Conservation (phyloP, 2,888 invertebrate genomes). For the Hydrotaea cyrtoneurina region DNA sequence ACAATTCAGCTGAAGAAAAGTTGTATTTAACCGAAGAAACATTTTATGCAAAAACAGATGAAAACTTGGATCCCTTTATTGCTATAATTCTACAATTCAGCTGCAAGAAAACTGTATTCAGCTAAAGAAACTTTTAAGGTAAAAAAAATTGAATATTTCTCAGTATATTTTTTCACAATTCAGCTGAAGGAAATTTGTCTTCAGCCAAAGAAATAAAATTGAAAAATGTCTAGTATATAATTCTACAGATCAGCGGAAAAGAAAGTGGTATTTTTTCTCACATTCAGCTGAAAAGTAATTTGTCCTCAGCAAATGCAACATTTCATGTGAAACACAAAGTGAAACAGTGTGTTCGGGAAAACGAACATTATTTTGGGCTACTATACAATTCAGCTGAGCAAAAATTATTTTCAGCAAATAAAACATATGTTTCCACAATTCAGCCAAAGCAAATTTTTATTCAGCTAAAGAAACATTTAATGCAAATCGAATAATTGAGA, state of each 20-base stretch:
- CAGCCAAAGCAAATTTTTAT: neutral
- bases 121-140: neutral
- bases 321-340: neutral
- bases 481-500: neutral
- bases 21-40: neutral
- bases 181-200: neutral
- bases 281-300: too few relatives aligned
- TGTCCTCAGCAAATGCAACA: too few relatives aligned
- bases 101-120: neutral
- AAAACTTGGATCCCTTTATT: too few relatives aligned
- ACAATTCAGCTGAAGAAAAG: neutral
- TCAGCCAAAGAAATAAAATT: neutral
- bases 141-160: neutral
- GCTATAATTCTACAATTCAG: too few relatives aligned
- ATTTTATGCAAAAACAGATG: neutral
- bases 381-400: neutral
- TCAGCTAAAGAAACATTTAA: neutral
- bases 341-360: too few relatives aligned
- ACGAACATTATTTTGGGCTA: too few relatives aligned
- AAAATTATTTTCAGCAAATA: too few relatives aligned
- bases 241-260: neutral
- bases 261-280: too few relatives aligned
- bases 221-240: neutral
- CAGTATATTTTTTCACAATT: neutral
- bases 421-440: too few relatives aligned